A percentile compares a stretch with the other conserved stretches of the same genome.
These are phyloP conservation scores for Siphamia tubifer DNA, from an alignment of 2,113 vertebrate genomes.

Conservation along the genomic window DNA sequence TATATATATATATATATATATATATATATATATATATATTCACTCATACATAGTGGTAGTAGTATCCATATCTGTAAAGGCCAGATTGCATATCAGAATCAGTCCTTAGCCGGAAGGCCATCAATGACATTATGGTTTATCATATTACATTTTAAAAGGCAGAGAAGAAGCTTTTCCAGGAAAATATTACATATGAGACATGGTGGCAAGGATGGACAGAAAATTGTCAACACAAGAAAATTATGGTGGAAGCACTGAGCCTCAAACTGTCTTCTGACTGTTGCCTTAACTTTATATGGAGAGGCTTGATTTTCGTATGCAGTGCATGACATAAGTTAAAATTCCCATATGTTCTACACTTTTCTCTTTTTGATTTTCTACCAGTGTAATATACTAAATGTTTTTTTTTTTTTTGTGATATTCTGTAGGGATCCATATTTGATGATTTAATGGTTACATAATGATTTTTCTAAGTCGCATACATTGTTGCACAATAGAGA, in stretches of 20 bases:
- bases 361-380: no score
- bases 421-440: neutral
- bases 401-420: neutral
- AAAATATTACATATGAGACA: conserved; percentile 2
- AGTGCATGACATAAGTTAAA: no score
- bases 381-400: no score
- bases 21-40: no score
- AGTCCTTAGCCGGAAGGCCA: conserved; percentile 47
- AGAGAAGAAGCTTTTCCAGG: neutral
- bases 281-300: no score
- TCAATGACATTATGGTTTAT: conserved; percentile 47
- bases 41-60: conserved; percentile 56
- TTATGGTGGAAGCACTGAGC: no score
- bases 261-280: no score
- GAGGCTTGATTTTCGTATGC: no score
- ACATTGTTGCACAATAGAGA: no score
- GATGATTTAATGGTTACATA: neutral
- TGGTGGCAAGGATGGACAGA: neutral
- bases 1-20: conserved; percentile 10
- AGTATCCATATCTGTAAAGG: conserved; percentile 53
- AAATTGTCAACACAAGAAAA: neutral
- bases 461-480: no score
- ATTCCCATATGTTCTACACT: no score
- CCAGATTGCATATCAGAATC: conserved; percentile 60
- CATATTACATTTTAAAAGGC: conserved; percentile 56